Percentiles rank a stretch among this genome's conserved stretches.
These are phyloP conservation scores for Smithornis capensis DNA, from an alignment of 2,113 vertebrate species.

Conservation along the genomic window DNA sequence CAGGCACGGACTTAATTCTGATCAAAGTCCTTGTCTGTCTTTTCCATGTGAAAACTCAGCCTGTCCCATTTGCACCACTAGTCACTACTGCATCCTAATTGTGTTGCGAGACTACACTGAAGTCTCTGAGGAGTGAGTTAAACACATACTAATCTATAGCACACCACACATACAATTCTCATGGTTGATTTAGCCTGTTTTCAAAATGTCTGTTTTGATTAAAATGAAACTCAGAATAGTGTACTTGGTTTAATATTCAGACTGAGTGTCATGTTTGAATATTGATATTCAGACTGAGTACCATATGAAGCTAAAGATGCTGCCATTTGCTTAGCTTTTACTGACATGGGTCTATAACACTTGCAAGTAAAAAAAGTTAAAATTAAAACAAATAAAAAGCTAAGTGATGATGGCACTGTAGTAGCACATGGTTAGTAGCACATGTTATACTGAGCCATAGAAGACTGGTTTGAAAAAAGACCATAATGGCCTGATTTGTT, in stretches of 20 bases:
- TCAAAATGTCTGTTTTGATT: neutral
- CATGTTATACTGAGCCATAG: neutral
- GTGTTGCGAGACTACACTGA: neutral
- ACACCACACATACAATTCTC: fast-evolving
- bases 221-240: neutral
- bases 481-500: neutral
- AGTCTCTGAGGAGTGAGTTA: neutral
- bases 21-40: neutral
- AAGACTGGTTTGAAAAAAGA: neutral
- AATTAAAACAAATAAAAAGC: neutral
- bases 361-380: neutral
- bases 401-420: neutral
- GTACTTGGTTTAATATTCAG: neutral
- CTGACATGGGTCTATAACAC: neutral
- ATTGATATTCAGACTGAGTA: neutral
- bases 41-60: neutral
- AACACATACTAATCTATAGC: neutral
- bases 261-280: neutral
- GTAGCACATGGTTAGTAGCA: neutral
- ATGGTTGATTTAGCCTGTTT: neutral
- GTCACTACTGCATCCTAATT: neutral
- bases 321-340: neutral
- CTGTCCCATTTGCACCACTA: neutral
- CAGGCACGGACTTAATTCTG: neutral
- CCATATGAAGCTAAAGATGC: neutral